Conservation (phyloP, 2,888 invertebrate species). For the Hartigia nigra region DNA sequence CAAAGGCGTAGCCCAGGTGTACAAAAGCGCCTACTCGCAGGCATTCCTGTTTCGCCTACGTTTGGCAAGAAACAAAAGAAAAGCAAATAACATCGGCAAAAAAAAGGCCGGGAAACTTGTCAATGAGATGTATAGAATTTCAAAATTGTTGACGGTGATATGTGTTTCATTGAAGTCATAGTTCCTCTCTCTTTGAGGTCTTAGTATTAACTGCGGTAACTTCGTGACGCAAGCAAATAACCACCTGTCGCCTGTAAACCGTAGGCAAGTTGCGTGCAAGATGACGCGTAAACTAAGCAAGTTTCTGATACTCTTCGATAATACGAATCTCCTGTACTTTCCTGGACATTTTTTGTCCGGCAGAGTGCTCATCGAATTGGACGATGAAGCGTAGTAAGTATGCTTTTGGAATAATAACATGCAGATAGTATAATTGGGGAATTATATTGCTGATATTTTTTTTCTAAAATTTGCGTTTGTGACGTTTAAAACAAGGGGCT, state of each 20-base stretch:
- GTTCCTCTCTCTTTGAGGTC: background rate
- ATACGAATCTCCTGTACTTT: slow-evolving; percentile 91
- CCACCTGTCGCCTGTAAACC: slow-evolving; percentile 20
- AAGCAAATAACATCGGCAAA: background rate
- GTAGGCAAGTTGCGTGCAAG: slow-evolving; percentile 24
- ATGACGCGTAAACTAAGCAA: slow-evolving; percentile 92
- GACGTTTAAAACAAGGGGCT: background rate
- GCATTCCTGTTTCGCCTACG: background rate
- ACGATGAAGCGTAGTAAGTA: slow-evolving; percentile 82
- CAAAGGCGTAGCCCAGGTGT: background rate
- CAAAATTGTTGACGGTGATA: background rate
- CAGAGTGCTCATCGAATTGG: slow-evolving; percentile 89
- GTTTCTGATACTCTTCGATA: slow-evolving; percentile 93
- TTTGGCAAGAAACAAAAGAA: background rate
- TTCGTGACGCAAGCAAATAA: slow-evolving; percentile 29
- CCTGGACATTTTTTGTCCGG: slow-evolving; percentile 94
- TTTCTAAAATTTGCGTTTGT: background rate
- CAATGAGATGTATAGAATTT: background rate
- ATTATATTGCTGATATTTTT: background rate
- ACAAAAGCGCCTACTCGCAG: background rate
- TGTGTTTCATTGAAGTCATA: background rate
- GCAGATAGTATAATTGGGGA: background rate
- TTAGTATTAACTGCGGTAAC: background rate
- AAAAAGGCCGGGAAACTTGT: background rate
- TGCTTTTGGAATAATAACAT: slow-evolving; percentile 13